These are phyloP conservation scores for Tribolium madens DNA, from an alignment of 1,140 invertebrate genomes.

Conservation along the genomic window DNA sequence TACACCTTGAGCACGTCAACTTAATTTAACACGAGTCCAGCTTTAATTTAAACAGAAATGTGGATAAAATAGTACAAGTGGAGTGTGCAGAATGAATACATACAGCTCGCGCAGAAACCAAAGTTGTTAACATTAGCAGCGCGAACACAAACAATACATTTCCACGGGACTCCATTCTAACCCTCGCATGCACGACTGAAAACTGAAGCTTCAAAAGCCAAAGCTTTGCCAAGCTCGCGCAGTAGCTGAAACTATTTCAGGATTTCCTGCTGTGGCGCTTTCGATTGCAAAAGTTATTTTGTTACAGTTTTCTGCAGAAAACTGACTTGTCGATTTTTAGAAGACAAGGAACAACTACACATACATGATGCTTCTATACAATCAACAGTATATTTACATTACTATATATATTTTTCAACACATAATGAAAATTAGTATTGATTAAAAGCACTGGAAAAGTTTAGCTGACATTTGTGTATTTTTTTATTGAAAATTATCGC, in stretches of 20 bases:
- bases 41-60: not conserved
- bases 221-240: conserved; percentile 42
- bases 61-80: not conserved
- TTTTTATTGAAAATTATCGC: no score
- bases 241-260: conserved; percentile 4
- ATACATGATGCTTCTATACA: no score
- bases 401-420: no score
- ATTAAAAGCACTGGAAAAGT: no score
- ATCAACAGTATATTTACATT: no score
- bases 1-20: not conserved
- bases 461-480: no score
- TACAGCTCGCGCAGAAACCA: conserved; percentile 36
- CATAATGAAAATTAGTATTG: no score
- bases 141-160: conserved; percentile 30
- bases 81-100: not conserved
- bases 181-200: conserved; percentile 40
- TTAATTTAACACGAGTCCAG: not conserved
- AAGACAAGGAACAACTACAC: no score
- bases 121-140: conserved; percentile 12
- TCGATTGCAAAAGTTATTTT: no score
- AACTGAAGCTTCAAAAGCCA: conserved; percentile 41
- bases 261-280: not conserved
- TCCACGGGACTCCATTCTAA: conserved; percentile 8
- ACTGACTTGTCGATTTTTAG: no score
- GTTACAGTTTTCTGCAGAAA: no score